Conservation (phyloP, 2,888 invertebrate species). For the Sarcophaga variegata region DNA sequence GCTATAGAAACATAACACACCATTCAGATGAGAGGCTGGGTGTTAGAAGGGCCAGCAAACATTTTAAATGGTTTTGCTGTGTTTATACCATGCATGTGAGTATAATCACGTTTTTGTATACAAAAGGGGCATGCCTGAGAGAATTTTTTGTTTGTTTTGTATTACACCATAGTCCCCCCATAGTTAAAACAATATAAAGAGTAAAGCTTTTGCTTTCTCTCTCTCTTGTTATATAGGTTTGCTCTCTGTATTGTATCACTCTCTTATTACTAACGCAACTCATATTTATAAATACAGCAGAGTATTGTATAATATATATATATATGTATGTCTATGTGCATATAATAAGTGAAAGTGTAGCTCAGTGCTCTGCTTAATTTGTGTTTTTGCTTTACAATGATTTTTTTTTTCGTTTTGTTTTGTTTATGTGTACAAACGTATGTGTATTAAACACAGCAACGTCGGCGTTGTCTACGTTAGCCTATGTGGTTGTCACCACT, state of each 20-base stretch:
- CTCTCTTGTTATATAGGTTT: no score
- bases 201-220: neutral
- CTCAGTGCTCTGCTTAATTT: slow-evolving; percentile 75
- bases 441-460: slow-evolving; percentile 20
- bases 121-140: slow-evolving; percentile 64
- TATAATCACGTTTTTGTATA: slow-evolving; percentile 55
- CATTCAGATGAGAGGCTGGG: no score
- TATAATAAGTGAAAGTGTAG: slow-evolving; percentile 93
- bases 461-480: slow-evolving; percentile 34
- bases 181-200: neutral
- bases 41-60: neutral
- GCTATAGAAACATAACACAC: no score
- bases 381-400: slow-evolving; percentile 47
- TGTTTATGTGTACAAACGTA: neutral
- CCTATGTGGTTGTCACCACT: slow-evolving; percentile 48
- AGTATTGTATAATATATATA: neutral
- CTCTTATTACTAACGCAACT: no score
- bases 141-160: slow-evolving; percentile 1
- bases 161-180: slow-evolving; percentile 36
- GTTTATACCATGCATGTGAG: slow-evolving; percentile 36
- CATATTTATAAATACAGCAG: neutral
- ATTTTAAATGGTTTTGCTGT: neutral
- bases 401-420: neutral
- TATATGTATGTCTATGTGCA: slow-evolving; percentile 80
- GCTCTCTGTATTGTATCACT: neutral